Conservation (phyloP, 2,113 vertebrate genomes). For the Ibidorhyncha struthersii region DNA sequence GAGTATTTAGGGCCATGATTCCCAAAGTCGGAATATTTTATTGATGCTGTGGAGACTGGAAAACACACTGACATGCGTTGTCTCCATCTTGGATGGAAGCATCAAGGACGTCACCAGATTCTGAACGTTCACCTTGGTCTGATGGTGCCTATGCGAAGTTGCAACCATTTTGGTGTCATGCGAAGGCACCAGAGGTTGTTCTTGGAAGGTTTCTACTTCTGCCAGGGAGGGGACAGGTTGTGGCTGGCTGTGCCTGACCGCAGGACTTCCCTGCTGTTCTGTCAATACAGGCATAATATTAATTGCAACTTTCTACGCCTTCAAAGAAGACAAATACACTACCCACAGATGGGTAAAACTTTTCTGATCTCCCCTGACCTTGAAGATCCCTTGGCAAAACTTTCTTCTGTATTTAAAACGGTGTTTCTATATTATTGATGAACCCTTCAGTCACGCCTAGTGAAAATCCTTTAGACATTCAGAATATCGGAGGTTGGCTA, state of each 20-base stretch:
- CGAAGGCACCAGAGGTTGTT: background rate
- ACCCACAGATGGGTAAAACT: background rate
- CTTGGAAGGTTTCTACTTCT: background rate
- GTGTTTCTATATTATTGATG: slow-evolving; percentile 40
- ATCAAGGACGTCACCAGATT: background rate
- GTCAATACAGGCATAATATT: background rate
- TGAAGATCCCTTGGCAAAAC: slow-evolving; percentile 23
- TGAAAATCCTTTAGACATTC: slow-evolving; percentile 30
- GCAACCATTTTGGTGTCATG: background rate
- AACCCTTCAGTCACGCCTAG: background rate
- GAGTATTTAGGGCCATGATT: background rate
- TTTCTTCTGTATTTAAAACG: slow-evolving; percentile 34
- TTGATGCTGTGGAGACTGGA: background rate
- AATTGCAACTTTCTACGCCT: background rate
- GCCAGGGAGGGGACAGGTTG: background rate
- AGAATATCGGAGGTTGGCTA: background rate
- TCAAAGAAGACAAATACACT: background rate
- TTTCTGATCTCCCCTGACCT: background rate
- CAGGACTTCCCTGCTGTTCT: background rate
- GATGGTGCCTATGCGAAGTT: background rate
- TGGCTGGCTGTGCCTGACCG: background rate
- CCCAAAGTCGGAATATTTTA: background rate
- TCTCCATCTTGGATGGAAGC: background rate
- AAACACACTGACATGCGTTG: background rate
- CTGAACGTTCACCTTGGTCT: background rate